phyloP scores from a whole-genome alignment of 2,113 vertebrate species.

The Pseudonaja textilis region DNA sequence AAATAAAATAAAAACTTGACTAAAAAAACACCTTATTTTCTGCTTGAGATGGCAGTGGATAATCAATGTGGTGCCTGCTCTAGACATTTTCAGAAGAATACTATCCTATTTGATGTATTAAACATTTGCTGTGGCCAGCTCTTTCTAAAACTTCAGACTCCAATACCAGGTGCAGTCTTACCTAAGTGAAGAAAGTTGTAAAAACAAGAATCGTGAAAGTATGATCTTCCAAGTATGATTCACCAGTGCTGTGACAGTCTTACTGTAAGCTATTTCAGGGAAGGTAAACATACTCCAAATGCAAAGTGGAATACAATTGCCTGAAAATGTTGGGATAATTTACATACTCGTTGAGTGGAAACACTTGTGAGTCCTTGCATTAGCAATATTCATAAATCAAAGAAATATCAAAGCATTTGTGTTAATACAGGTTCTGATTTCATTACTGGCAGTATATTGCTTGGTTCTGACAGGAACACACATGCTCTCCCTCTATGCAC shows the following conservation, averaged over 20 bases:
- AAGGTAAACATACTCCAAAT: background rate
- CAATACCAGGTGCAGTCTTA: background rate
- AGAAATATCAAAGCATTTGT: background rate
- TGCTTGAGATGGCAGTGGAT: background rate
- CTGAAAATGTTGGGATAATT: background rate
- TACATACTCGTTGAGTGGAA: background rate
- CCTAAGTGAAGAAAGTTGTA: background rate
- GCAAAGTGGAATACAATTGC: background rate
- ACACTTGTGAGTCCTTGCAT: background rate
- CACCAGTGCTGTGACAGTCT: background rate
- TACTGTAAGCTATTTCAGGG: background rate
- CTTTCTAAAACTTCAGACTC: background rate
- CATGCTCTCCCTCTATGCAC: background rate
- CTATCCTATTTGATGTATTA: background rate
- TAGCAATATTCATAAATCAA: background rate
- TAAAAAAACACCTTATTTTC: background rate
- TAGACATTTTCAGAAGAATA: background rate
- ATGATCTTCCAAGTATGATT: background rate
- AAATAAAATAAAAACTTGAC: too few species aligned
- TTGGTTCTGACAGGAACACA: background rate
- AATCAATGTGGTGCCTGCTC: background rate
- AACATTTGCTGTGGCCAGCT: background rate
- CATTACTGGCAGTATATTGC: background rate
- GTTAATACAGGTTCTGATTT: background rate
- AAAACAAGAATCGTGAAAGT: background rate